Evolutionary conservation across 2,888 invertebrate genomes (phyloP).

Genomic region (Hypercompe scribonia): DNA sequence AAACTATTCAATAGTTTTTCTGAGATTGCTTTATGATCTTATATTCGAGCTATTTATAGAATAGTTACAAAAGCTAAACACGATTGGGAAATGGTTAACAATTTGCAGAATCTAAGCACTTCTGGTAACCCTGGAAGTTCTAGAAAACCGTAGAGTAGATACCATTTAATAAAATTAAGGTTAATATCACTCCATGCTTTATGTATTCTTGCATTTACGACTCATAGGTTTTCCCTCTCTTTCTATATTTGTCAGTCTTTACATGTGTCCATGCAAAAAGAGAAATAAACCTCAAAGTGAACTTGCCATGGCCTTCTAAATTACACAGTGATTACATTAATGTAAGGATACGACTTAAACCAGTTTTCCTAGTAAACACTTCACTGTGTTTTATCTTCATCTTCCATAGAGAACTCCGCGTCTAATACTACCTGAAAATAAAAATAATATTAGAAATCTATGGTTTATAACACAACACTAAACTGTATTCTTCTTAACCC

Average conservation of each 20-base stretch:
- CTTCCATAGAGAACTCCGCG: conserved; percentile 69
- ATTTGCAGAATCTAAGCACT: too few relatives aligned
- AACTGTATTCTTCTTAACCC: too few relatives aligned
- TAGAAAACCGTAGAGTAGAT: too few relatives aligned
- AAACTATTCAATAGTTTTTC: too few relatives aligned
- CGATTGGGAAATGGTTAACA: background rate
- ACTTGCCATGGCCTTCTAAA: background rate
- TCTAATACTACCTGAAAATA: conserved; percentile 72
- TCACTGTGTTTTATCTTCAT: conserved; percentile 59
- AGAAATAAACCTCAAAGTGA: background rate
- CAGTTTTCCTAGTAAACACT: background rate
- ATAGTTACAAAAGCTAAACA: background rate
- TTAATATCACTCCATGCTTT: background rate
- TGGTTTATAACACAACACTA: too few relatives aligned
- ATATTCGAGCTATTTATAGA: background rate
- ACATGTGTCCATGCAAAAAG: background rate
- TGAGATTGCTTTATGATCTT: too few relatives aligned
- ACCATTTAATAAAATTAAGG: background rate
- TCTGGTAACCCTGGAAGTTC: too few relatives aligned
- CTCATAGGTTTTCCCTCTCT: background rate
- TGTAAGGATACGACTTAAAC: conserved; percentile 1
- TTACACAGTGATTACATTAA: background rate
- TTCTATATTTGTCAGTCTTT: background rate
- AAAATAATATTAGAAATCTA: conserved; percentile 7
- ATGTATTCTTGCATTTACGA: background rate